phyloP scores from a whole-genome alignment of 2,888 invertebrate genomes.

The Notodonta dromedarius region DNA sequence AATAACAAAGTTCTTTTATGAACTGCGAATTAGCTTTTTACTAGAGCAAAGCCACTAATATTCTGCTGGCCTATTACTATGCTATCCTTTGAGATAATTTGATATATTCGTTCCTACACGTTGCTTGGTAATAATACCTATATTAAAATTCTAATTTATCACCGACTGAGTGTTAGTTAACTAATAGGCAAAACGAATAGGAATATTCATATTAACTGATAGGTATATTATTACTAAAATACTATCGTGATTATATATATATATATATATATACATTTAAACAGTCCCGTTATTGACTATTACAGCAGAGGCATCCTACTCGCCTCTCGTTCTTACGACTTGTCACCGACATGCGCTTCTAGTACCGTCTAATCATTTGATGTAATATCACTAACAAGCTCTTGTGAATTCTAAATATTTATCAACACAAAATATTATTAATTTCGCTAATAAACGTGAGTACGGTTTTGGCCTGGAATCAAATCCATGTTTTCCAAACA shows the following conservation, averaged over 20 bases:
- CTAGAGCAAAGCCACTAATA: background rate
- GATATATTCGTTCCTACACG: background rate
- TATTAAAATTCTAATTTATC: conserved; percentile 1
- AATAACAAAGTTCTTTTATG: background rate
- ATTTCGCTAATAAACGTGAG: conserved; percentile 35
- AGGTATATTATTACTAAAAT: conserved; percentile 2
- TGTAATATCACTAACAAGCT: conserved; percentile 13
- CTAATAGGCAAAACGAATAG: background rate
- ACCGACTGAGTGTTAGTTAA: background rate
- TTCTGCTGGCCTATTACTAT: background rate
- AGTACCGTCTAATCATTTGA: conserved; percentile 12
- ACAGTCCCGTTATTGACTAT: conserved; percentile 15
- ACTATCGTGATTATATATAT: conserved; percentile 20
- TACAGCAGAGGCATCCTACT: conserved; percentile 27
- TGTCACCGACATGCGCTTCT: conserved; percentile 23
- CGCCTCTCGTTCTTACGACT: conserved; percentile 43
- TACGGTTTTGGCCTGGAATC: conserved; percentile 54
- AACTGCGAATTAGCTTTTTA: conserved; percentile 6
- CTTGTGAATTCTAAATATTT: conserved; percentile 32
- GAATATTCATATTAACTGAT: background rate
- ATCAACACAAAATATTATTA: conserved; percentile 32
- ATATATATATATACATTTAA: no score
- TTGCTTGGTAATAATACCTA: background rate
- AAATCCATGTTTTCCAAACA: conserved; percentile 64
- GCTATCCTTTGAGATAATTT: background rate